A percentile compares a stretch with the other conserved stretches of the same genome.
Conservation (phyloP, 2,113 vertebrate genomes). For the Nestor notabilis region DNA sequence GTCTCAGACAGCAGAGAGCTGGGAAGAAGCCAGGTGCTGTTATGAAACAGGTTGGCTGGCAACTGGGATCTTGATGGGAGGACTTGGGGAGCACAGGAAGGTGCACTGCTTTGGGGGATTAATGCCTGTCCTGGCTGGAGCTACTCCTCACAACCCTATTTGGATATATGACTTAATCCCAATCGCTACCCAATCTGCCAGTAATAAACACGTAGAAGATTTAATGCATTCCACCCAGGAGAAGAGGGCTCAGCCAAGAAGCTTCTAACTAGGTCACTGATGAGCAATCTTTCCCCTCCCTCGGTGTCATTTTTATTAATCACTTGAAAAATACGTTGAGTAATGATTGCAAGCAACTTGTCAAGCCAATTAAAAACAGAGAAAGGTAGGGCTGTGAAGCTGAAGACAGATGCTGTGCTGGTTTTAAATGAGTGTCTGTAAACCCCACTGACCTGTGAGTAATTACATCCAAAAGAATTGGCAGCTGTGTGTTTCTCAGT, state of each 20-base stretch:
- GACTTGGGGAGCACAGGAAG: neutral
- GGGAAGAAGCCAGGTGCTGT: neutral
- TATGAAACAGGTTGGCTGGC: neutral
- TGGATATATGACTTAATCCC: constrained; percentile 57
- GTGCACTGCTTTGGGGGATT: neutral
- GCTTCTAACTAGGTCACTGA: constrained; percentile 58
- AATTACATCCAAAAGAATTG: neutral
- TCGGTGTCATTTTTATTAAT: constrained; percentile 75
- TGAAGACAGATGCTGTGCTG: constrained; percentile 30
- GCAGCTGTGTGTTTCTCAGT: neutral
- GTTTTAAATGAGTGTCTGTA: constrained; percentile 54
- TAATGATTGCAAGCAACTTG: constrained; percentile 65
- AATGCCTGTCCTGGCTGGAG: constrained; percentile 37
- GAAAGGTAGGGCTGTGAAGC: constrained; percentile 53
- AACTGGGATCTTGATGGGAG: neutral
- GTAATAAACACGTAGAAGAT: constrained; percentile 16
- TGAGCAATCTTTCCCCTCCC: constrained; percentile 70
- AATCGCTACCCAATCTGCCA: neutral
- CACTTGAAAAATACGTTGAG: constrained; percentile 68
- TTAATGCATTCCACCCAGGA: constrained; percentile 22
- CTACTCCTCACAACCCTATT: constrained; percentile 21
- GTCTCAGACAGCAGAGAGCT: neutral
- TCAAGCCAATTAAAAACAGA: constrained; percentile 56
- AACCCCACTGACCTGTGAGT: constrained; percentile 48
- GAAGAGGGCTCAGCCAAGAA: constrained; percentile 30